Evolutionary conservation across 1,140 invertebrate genomes (phyloP).

Genomic region (Temnothorax longispinosus): DNA sequence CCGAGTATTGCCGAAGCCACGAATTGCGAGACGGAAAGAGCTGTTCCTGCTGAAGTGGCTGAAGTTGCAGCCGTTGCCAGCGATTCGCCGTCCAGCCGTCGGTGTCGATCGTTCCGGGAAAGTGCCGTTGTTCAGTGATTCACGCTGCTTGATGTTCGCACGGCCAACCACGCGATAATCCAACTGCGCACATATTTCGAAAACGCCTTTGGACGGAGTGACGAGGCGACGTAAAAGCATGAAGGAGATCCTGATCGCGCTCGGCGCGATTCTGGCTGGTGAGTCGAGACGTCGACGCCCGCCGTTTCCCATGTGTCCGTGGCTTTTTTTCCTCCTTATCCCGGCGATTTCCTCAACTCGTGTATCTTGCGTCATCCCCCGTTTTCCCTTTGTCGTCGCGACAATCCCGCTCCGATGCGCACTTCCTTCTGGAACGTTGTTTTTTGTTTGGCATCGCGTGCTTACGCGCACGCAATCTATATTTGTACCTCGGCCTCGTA

Average conservation of each 20-base stretch:
- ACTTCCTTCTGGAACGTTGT: conserved; percentile 3
- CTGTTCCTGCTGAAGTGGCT: too few relatives aligned
- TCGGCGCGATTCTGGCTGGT: conserved; percentile 81
- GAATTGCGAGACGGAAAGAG: background rate
- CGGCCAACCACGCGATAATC: background rate
- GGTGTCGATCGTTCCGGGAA: background rate
- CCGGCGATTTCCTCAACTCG: too few relatives aligned
- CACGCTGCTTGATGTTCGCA: background rate
- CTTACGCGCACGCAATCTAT: background rate
- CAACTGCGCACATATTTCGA: background rate
- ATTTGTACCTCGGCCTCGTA: background rate
- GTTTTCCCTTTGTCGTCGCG: background rate
- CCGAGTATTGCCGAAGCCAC: conserved; percentile 4
- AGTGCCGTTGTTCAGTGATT: background rate
- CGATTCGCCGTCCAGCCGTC: background rate
- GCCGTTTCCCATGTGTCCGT: background rate
- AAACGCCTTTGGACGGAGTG: background rate
- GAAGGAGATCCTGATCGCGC: conserved; percentile 78
- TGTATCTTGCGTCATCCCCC: too few relatives aligned
- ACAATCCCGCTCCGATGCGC: background rate
- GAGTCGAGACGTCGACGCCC: conserved; percentile 55
- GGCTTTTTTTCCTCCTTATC: background rate
- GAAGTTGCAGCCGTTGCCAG: background rate
- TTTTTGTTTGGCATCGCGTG: background rate
- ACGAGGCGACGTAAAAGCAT: conserved; percentile 66